A percentile compares a stretch with the other conserved stretches of the same genome.
Conservation (phyloP, 2,888 invertebrate species). For the Deladenus siricidicola region DNA sequence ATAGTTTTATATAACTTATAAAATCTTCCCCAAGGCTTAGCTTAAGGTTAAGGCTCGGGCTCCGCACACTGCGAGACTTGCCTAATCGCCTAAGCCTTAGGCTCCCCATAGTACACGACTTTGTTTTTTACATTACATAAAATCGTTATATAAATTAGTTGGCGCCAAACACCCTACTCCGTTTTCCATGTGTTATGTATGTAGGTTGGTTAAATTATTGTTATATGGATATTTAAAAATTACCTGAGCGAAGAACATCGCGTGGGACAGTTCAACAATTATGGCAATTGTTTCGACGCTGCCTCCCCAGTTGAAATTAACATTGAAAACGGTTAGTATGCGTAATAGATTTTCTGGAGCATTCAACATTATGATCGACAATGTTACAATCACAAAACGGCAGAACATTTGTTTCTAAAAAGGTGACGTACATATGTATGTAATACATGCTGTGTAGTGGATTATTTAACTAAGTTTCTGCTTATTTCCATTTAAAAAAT, state of each 20-base stretch:
- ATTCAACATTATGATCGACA: slow-evolving; percentile 32
- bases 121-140: too few relatives aligned
- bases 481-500: not conserved
- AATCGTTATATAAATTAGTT: too few relatives aligned
- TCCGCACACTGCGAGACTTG: too few relatives aligned
- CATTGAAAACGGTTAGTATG: slow-evolving; percentile 9
- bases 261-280: slow-evolving; percentile 18
- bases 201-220: too few relatives aligned
- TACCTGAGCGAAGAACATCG: slow-evolving; percentile 27
- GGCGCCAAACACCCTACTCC: too few relatives aligned
- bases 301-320: slow-evolving; percentile 11
- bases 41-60: too few relatives aligned
- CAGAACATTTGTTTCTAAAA: slow-evolving; percentile 35
- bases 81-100: too few relatives aligned
- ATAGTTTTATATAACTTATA: not conserved
- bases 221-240: too few relatives aligned
- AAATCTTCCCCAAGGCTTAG: not conserved
- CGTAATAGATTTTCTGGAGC: slow-evolving; percentile 39
- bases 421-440: slow-evolving; percentile 8
- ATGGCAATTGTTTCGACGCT: not conserved
- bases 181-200: too few relatives aligned
- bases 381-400: slow-evolving; percentile 40
- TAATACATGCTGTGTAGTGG: not conserved
- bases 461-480: too few relatives aligned
- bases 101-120: too few relatives aligned